Evolutionary conservation across 2,888 invertebrate genomes (phyloP), one percentile per base, ranked within the genome.

Genomic region (Xanthia togata): DNA sequence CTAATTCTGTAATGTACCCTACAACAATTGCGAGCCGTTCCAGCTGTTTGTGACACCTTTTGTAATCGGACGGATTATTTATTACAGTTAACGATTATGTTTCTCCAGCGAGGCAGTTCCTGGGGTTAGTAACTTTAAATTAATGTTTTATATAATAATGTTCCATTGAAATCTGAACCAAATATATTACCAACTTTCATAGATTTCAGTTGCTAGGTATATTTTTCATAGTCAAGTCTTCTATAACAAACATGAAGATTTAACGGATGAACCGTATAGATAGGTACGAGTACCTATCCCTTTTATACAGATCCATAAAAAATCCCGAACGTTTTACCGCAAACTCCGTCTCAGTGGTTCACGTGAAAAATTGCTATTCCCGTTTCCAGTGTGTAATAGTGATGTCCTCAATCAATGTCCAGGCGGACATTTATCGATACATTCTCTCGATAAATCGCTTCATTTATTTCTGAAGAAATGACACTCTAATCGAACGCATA

Each of bases 331-430:
- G 63, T 63, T 84, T 67, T 70, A 38, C 69, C 70, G 57, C 71
- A 60, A 83, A 72, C 72, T 72, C 62, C 62, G 47, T 74, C 67
- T 72, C 26, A 59, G 63, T 62, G 70, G 55, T 73, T 75, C 64
- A 72, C 74, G 69, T 84, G 70, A 81, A 81, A 84, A 77, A 77
- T 77, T 73, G 77, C 72, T 74, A 68, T 77, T 68, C 67, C 65
- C 62, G 68, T 62, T 73, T 65, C 69, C 70, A 74, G 35, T 67
- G 72, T 71, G 80, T 83, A 83, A 83, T 77, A 59, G 84, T 74
- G 71, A 73, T 76, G 81, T 47, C 44, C 65, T 83, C 84, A 84
- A 83, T 83, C 83, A 83, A 83, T 77, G 83, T 84, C 81, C 65
- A 12, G 31, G 55, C 38, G 69, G 71, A 81, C 77, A 71, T 71